Conservation (phyloP, 1,140 invertebrate genomes). For the Portunus trituberculatus region DNA sequence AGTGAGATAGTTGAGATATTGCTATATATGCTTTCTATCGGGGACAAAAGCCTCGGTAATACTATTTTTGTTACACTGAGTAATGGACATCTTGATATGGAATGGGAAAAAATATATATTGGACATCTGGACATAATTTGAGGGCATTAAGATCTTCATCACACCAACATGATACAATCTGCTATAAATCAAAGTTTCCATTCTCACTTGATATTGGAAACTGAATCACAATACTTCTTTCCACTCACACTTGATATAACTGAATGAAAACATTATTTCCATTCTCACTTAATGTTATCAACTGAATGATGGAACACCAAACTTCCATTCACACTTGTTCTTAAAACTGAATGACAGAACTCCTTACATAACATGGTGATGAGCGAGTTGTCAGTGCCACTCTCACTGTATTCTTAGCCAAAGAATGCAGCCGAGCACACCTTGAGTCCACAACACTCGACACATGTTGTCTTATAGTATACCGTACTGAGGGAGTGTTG, state of each 20-base stretch:
- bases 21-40: neutral
- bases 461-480: neutral
- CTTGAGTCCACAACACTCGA: neutral
- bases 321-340: neutral
- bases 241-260: neutral
- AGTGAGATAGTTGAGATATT: no score
- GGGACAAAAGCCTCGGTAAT: neutral
- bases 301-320: neutral
- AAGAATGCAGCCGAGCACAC: conserved; percentile 49
- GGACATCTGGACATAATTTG: neutral
- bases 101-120: neutral
- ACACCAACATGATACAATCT: neutral
- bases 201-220: neutral
- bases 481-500: conserved; percentile 16
- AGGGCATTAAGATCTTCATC: neutral
- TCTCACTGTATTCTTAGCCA: conserved; percentile 54
- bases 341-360: neutral
- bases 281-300: neutral
- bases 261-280: neutral
- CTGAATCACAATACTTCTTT: neutral
- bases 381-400: neutral
- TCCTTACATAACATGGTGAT: neutral
- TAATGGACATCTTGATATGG: neutral
- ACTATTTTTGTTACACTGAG: neutral
- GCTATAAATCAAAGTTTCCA: neutral